Conservation (phyloP, 1,140 invertebrate species). For the Trypoxylus dichotomus region DNA sequence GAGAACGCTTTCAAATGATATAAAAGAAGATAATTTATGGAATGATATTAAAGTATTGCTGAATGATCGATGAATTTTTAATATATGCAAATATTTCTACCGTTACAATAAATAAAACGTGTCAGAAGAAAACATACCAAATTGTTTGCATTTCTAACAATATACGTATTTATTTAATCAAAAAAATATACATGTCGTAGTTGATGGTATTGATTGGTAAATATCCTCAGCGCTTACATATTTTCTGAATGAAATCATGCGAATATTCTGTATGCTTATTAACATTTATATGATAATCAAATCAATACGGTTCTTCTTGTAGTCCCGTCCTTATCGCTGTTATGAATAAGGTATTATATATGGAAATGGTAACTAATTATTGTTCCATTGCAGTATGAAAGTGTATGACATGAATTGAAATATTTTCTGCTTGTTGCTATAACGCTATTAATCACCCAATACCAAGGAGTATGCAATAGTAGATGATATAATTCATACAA, state of each 20-base stretch:
- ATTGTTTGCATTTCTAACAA: background rate
- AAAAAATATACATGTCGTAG: background rate
- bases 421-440: background rate
- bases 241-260: conserved; percentile 6
- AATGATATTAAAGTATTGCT: too few relatives aligned
- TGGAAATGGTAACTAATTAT: background rate
- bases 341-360: conserved; percentile 3
- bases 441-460: too few relatives aligned
- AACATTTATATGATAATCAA: conserved; percentile 2
- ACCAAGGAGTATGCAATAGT: too few relatives aligned
- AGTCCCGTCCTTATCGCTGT: background rate
- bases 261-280: background rate
- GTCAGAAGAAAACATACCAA: too few relatives aligned
- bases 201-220: background rate
- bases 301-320: background rate
- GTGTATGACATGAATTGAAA: background rate
- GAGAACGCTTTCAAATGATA: too few relatives aligned
- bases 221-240: background rate
- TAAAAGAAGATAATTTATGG: too few relatives aligned
- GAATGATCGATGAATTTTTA: background rate
- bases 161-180: background rate
- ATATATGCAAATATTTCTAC: background rate
- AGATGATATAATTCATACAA: too few relatives aligned
- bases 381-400: background rate
- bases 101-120: background rate